Percentiles rank a stretch among this genome's conserved stretches.
Evolutionary conservation across 2,113 vertebrate species (phyloP).

Genomic region (Alethe castanea): DNA sequence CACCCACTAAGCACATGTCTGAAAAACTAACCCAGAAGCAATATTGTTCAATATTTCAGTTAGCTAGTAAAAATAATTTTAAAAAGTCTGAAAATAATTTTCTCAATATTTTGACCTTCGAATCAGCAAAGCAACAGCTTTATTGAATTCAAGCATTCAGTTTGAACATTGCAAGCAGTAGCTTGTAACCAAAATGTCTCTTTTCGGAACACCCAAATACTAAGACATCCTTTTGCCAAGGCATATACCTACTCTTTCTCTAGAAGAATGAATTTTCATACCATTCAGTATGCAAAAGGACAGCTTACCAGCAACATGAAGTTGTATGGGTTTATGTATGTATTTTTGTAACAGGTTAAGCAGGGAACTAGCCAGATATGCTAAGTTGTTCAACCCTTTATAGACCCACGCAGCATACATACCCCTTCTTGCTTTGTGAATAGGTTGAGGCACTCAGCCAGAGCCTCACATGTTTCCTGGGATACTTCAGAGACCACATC

Average conservation of each 20-base stretch:
- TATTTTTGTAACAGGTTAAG: background rate
- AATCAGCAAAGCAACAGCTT: background rate
- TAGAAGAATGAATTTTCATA: background rate
- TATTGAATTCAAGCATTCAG: background rate
- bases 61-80: background rate
- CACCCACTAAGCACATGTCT: slow-evolving; percentile 46
- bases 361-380: background rate
- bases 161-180: background rate
- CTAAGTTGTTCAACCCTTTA: background rate
- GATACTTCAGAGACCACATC: slow-evolving; percentile 85
- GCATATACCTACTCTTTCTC: background rate
- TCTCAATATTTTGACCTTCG: background rate
- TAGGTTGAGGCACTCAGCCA: slow-evolving; percentile 83
- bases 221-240: background rate
- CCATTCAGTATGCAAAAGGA: background rate
- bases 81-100: background rate
- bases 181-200: background rate
- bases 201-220: background rate
- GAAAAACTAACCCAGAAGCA: slow-evolving; percentile 4
- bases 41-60: background rate
- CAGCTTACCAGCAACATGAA: background rate
- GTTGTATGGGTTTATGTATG: background rate
- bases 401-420: slow-evolving; percentile 7
- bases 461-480: slow-evolving; percentile 78
- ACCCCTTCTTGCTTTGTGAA: slow-evolving; percentile 91